Percentiles rank a stretch among this genome's conserved stretches.
Evolutionary conservation across 2,113 vertebrate species (phyloP).

Genomic region (Elephas maximus): DNA sequence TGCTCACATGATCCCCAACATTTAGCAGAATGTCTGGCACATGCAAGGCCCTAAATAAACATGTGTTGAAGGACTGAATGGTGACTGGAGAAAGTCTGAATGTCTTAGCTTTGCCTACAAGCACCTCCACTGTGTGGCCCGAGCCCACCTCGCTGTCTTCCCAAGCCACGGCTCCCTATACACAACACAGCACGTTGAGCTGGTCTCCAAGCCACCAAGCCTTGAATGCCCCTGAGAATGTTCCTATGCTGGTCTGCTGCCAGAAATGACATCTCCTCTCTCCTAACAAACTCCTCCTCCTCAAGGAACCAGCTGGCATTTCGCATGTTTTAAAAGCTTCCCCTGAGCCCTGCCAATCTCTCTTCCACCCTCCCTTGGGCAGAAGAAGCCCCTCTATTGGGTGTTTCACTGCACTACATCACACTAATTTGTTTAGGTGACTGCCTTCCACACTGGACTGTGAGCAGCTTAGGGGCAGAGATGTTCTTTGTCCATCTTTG

Average conservation of each 20-base stretch:
- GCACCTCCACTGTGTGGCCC: fast-evolving
- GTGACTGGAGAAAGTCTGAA: background rate
- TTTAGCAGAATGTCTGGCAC: background rate
- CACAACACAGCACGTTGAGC: background rate
- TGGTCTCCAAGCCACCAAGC: background rate
- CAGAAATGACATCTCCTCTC: background rate
- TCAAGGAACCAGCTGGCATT: background rate
- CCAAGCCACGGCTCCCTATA: background rate
- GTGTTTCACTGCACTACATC: background rate
- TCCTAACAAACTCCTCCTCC: background rate
- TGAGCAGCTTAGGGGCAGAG: slow-evolving; percentile 17
- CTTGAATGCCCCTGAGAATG: background rate
- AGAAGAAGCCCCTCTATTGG: background rate
- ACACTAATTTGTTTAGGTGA: background rate
- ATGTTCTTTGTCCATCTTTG: background rate
- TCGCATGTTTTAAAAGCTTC: background rate
- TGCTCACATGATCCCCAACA: background rate
- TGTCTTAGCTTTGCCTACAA: background rate
- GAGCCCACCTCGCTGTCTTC: background rate
- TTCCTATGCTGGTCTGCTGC: background rate
- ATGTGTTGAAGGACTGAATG: background rate
- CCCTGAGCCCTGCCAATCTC: background rate
- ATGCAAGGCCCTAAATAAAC: background rate
- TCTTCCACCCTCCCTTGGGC: background rate
- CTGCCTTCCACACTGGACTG: background rate